phyloP scores from a whole-genome alignment of 2,888 invertebrate species.

The Acanthosepion lycidas region DNA sequence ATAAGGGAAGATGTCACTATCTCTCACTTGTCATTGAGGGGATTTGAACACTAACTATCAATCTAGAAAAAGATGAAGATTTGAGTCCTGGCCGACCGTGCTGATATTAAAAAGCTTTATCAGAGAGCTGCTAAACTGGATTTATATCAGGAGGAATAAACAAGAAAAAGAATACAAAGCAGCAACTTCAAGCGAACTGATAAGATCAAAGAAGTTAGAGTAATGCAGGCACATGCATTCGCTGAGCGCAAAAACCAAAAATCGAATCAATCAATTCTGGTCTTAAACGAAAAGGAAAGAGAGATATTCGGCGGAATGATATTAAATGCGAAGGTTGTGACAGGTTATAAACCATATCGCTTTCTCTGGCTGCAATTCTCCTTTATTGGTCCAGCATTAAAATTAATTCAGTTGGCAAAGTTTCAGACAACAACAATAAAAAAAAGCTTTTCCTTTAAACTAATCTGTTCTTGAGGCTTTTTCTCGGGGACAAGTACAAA shows the following conservation, averaged over 20 bases:
- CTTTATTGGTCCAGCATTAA: no score
- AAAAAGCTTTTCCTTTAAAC: no score
- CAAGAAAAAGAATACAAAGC: not conserved
- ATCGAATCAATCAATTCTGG: not conserved
- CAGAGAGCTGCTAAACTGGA: not conserved
- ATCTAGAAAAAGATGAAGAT: not conserved
- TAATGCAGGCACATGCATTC: not conserved
- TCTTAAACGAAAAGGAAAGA: not conserved
- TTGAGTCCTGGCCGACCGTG: not conserved
- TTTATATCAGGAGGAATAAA: not conserved
- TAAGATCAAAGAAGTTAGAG: not conserved
- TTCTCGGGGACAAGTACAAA: no score
- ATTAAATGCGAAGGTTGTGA: no score
- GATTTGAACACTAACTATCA: not conserved
- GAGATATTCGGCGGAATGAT: no score
- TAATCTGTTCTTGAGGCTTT: no score
- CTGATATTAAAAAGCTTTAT: slow-evolving; percentile 14
- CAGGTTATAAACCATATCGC: no score
- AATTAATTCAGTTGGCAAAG: no score
- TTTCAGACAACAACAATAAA: no score
- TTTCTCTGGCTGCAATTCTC: no score
- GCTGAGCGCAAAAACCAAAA: not conserved
- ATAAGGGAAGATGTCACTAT: not conserved
- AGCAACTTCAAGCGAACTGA: not conserved
- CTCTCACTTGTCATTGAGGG: not conserved